These are phyloP conservation scores for Acestrorhynchus altus DNA, from an alignment of 2,797 vertebrate genomes.

Conservation along the genomic window DNA sequence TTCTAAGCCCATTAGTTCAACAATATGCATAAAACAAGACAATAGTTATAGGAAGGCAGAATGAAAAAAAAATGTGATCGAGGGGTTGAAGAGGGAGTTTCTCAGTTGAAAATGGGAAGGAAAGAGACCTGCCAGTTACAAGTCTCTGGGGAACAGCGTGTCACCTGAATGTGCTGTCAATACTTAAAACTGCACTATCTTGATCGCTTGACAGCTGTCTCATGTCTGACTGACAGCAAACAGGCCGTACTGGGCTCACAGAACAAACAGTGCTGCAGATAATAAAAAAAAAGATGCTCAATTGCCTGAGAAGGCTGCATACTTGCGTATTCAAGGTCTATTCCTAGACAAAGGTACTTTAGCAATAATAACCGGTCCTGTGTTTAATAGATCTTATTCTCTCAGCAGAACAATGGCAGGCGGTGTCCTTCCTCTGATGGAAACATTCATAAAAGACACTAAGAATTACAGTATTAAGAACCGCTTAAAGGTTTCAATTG, in stretches of 20 bases:
- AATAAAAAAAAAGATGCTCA: slow-evolving; percentile 45
- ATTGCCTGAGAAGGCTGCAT: slow-evolving; percentile 22
- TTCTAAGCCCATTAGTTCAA: not conserved
- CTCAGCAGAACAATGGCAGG: not conserved
- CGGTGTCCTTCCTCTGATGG: slow-evolving; percentile 10
- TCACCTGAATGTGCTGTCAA: slow-evolving; percentile 39
- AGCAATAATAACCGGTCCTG: slow-evolving; percentile 18
- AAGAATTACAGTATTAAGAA: slow-evolving; percentile 11
- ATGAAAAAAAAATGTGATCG: slow-evolving; percentile 28
- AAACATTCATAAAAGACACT: slow-evolving; percentile 24
- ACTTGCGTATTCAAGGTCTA: slow-evolving; percentile 8
- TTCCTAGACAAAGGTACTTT: slow-evolving; percentile 17
- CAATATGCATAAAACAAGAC: not conserved
- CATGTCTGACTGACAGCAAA: slow-evolving; percentile 48
- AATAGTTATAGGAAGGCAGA: slow-evolving; percentile 27
- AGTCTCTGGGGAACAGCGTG: slow-evolving; percentile 56
- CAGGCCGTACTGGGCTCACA: slow-evolving; percentile 21
- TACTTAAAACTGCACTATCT: slow-evolving; percentile 63
- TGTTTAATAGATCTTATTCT: slow-evolving; percentile 20
- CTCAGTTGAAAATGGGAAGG: slow-evolving; percentile 61
- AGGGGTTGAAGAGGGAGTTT: slow-evolving; percentile 22
- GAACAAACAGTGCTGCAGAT: slow-evolving; percentile 44
- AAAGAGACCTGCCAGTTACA: slow-evolving; percentile 46
- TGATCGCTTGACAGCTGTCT: slow-evolving; percentile 68
- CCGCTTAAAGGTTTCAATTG: slow-evolving; percentile 11